phyloP scores from a whole-genome alignment of 2,797 vertebrate species.

The Sebastes umbrosus region DNA sequence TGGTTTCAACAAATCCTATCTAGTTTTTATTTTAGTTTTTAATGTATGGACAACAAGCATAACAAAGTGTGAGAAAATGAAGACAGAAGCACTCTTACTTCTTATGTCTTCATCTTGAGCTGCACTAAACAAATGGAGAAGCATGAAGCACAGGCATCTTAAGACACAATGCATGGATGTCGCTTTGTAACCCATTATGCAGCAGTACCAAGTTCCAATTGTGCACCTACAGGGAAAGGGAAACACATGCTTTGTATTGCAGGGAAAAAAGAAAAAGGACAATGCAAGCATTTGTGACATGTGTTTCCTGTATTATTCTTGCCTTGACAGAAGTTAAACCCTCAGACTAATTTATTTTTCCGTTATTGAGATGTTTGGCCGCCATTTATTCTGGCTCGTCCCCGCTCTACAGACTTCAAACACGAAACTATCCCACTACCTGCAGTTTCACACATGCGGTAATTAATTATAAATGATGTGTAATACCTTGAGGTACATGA shows the following conservation, averaged over 20 bases:
- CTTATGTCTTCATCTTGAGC: slow-evolving; percentile 93
- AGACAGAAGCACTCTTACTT: slow-evolving; percentile 89
- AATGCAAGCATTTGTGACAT: slow-evolving; percentile 50
- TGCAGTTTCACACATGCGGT: background rate
- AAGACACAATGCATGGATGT: slow-evolving; percentile 79
- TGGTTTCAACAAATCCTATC: background rate
- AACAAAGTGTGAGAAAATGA: slow-evolving; percentile 57
- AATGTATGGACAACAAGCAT: slow-evolving; percentile 49
- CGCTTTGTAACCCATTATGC: slow-evolving; percentile 86
- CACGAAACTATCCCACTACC: background rate
- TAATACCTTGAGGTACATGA: background rate
- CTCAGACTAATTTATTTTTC: background rate
- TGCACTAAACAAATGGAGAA: slow-evolving; percentile 83
- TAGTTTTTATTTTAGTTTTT: background rate
- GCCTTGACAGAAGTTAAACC: slow-evolving; percentile 15
- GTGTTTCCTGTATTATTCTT: slow-evolving; percentile 39
- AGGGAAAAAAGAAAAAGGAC: slow-evolving; percentile 46
- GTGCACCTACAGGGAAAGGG: slow-evolving; percentile 81
- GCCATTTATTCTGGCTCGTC: slow-evolving; percentile 1
- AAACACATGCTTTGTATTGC: slow-evolving; percentile 72
- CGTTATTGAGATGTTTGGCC: slow-evolving; percentile 21
- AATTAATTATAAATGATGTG: background rate
- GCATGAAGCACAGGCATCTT: slow-evolving; percentile 83
- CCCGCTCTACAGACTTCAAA: background rate
- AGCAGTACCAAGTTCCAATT: slow-evolving; percentile 79